These are phyloP conservation scores for Entelurus aequoreus DNA, from an alignment of 2,113 vertebrate genomes.

Conservation along the genomic window DNA sequence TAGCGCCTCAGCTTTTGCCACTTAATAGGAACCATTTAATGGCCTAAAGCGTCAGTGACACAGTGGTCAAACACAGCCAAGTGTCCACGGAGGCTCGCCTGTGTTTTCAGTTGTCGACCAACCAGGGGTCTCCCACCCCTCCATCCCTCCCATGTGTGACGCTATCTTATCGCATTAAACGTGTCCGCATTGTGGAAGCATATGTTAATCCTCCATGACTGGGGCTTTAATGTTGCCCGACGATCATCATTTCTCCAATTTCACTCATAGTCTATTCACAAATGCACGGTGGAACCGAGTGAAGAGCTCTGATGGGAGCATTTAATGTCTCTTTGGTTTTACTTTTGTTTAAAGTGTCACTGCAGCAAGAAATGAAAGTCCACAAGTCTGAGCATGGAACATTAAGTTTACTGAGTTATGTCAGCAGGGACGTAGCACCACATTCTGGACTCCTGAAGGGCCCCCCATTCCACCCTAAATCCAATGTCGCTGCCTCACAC, in stretches of 20 bases:
- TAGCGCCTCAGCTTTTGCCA: conserved; percentile 34
- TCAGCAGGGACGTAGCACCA: background rate
- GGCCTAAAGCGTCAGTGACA: conserved; percentile 35
- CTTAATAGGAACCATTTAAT: conserved; percentile 60
- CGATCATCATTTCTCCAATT: conserved; percentile 43
- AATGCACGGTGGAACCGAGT: conserved; percentile 44
- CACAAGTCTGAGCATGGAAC: conserved; percentile 8
- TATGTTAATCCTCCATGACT: conserved; percentile 46
- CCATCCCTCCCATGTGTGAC: conserved; percentile 39
- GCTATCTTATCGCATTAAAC: conserved; percentile 56
- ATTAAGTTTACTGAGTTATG: conserved; percentile 3
- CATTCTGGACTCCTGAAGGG: no score
- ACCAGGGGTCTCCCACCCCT: conserved; percentile 30
- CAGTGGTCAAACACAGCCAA: conserved; percentile 49
- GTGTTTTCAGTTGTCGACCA: conserved; percentile 40
- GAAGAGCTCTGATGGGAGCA: conserved; percentile 18
- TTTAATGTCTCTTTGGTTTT: conserved; percentile 21
- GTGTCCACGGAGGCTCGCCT: conserved; percentile 55
- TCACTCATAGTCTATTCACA: conserved; percentile 38
- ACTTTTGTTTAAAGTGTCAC: conserved; percentile 36
- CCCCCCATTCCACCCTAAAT: no score
- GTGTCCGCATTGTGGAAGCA: conserved; percentile 52
- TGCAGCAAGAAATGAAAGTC: conserved; percentile 24
- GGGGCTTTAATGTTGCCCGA: conserved; percentile 49
- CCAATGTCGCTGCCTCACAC: no score